Percentiles rank a stretch among this genome's conserved stretches.
phyloP scores from a whole-genome alignment of 2,113 vertebrate species.

The Oostethus manadensis region DNA sequence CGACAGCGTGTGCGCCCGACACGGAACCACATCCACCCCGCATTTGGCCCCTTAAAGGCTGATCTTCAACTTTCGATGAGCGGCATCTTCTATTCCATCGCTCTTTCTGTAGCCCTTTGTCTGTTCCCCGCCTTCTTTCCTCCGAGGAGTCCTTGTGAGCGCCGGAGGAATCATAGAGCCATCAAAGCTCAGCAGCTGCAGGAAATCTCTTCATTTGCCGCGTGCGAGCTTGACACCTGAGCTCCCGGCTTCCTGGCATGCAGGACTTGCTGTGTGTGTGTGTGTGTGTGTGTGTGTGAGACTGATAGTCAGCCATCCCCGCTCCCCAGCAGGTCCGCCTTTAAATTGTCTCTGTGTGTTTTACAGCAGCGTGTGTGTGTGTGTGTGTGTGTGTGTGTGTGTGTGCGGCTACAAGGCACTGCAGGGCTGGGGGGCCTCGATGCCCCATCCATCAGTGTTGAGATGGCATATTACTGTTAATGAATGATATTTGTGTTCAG shows the following conservation, averaged over 20 bases:
- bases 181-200: constrained; percentile 65
- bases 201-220: constrained; percentile 70
- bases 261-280: constrained; percentile 20
- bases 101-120: constrained; percentile 32
- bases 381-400: constrained; percentile 47
- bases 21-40: too few species aligned
- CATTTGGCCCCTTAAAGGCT: background rate
- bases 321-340: constrained; percentile 86
- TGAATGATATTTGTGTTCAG: constrained; percentile 85
- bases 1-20: too few species aligned
- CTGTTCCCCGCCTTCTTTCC: constrained; percentile 31
- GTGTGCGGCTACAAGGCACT: constrained; percentile 30
- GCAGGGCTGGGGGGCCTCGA: constrained; percentile 66
- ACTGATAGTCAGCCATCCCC: constrained; percentile 78
- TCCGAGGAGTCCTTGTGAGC: constrained; percentile 49
- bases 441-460: constrained; percentile 87
- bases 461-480: constrained; percentile 91
- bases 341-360: constrained; percentile 93
- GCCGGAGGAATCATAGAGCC: constrained; percentile 60
- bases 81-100: constrained; percentile 8
- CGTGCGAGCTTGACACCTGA: constrained; percentile 58
- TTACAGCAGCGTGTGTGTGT: constrained; percentile 82
- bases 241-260: constrained; percentile 38
- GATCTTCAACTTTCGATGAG: background rate
- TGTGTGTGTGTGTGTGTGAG: constrained; percentile 40